A percentile compares a stretch with the other conserved stretches of the same genome.
These are phyloP conservation scores for Gobio occitaniae DNA, from an alignment of 2,797 vertebrate genomes.

Conservation along the genomic window DNA sequence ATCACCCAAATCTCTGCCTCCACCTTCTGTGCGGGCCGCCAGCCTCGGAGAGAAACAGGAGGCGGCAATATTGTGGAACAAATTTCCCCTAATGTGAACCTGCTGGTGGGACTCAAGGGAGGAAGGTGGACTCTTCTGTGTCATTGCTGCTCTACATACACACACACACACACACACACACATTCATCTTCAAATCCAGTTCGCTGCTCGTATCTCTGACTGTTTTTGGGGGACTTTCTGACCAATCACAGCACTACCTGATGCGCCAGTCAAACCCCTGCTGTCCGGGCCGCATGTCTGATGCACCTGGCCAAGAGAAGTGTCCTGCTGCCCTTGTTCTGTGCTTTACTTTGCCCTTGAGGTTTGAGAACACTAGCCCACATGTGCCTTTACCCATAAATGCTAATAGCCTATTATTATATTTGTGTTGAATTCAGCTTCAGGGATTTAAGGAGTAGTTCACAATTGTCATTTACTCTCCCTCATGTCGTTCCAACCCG, in stretches of 20 bases:
- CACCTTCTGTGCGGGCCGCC: conserved; percentile 90
- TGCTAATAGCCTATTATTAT: background rate
- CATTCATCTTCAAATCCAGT: conserved; percentile 43
- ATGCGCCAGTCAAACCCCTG: conserved; percentile 45
- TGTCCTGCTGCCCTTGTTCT: conserved; percentile 41
- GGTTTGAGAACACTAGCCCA: background rate
- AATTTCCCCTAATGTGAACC: conserved; percentile 89
- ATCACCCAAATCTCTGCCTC: conserved; percentile 89
- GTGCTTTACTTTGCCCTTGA: conserved; percentile 25
- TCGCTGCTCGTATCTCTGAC: conserved; percentile 3
- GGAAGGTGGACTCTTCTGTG: conserved; percentile 76
- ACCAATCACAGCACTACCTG: conserved; percentile 42
- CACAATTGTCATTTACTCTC: background rate
- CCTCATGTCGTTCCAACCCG: background rate
- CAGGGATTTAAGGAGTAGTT: background rate
- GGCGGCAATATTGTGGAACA: conserved; percentile 88
- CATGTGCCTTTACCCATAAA: too few relatives aligned
- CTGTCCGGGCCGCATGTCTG: conserved; percentile 50
- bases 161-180: background rate
- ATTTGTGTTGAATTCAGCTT: background rate
- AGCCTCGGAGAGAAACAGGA: conserved; percentile 81
- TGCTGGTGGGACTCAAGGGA: conserved; percentile 78
- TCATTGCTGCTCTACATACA: conserved; percentile 50
- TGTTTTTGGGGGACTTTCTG: conserved; percentile 17
- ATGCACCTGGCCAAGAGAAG: conserved; percentile 46